Evolutionary conservation across 2,888 invertebrate species (phyloP).

Genomic region (Electrophaes corylata): DNA sequence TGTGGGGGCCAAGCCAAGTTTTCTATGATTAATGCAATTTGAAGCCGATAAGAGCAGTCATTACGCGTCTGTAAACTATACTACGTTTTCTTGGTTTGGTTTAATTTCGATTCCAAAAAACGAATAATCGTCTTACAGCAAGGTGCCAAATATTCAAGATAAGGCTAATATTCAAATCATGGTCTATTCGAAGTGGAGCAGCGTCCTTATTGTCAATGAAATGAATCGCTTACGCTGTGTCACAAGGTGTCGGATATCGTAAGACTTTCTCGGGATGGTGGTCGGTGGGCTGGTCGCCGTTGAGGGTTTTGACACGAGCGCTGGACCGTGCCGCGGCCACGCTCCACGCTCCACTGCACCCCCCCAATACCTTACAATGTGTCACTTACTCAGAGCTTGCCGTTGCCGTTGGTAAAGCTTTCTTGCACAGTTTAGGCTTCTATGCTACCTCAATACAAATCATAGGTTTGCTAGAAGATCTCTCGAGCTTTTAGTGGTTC

Average conservation of each 20-base stretch:
- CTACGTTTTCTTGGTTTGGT: neutral
- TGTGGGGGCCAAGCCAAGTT: neutral
- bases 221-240: slow-evolving; percentile 8
- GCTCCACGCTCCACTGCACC: slow-evolving; percentile 45
- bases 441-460: neutral
- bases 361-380: slow-evolving; percentile 38
- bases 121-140: too few relatives aligned
- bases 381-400: slow-evolving; percentile 1
- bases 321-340: slow-evolving; percentile 29
- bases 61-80: neutral
- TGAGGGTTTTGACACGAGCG: slow-evolving; percentile 19
- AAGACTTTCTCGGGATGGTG: slow-evolving; percentile 47
- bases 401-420: neutral
- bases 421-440: neutral
- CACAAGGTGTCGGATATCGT: slow-evolving; percentile 14
- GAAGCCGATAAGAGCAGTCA: neutral
- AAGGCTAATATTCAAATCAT: neutral
- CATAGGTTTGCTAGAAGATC: neutral
- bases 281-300: slow-evolving; percentile 15
- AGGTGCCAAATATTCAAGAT: neutral
- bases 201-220: slow-evolving; percentile 1
- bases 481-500: neutral
- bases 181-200: neutral
- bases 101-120: too few relatives aligned
- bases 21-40: neutral